These are phyloP conservation scores for Drosophila macrospina DNA, from an alignment of 2,888 invertebrate genomes.

Conservation along the genomic window DNA sequence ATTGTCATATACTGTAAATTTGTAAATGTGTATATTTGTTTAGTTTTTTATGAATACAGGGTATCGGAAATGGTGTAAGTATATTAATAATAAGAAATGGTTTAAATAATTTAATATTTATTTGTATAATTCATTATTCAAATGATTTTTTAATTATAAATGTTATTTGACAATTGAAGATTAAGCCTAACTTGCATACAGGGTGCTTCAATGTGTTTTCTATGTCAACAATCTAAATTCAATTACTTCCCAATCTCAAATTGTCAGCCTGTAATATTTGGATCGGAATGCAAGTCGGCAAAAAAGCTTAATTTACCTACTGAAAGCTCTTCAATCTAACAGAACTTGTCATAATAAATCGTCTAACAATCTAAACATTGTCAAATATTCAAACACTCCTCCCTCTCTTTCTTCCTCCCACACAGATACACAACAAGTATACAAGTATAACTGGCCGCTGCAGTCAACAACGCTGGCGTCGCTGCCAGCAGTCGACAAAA, in stretches of 20 bases:
- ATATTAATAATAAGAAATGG: too few relatives aligned
- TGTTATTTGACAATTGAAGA: neutral
- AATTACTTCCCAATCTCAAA: neutral
- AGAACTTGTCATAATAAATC: constrained; percentile 74
- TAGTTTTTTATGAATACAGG: neutral
- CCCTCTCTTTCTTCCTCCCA: neutral
- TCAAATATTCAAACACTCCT: constrained; percentile 41
- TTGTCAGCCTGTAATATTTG: neutral
- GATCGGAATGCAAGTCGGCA: constrained; percentile 10
- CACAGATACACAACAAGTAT: constrained; percentile 4
- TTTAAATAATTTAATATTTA: neutral
- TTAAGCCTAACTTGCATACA: neutral
- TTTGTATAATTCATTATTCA: neutral
- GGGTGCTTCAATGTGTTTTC: neutral
- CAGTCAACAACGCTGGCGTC: constrained; percentile 34
- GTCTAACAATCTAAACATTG: constrained; percentile 70
- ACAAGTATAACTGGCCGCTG: constrained; percentile 49
- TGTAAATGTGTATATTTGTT: constrained; percentile 3
- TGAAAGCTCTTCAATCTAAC: constrained; percentile 55
- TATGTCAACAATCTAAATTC: neutral
- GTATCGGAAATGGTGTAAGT: neutral
- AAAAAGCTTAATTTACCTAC: constrained; percentile 36
- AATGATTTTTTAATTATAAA: neutral
- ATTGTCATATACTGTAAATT: too few relatives aligned
- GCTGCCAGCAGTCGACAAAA: constrained; percentile 59